These are phyloP conservation scores for Nemurella pictetii DNA, from an alignment of 2,888 invertebrate species.

Conservation along the genomic window DNA sequence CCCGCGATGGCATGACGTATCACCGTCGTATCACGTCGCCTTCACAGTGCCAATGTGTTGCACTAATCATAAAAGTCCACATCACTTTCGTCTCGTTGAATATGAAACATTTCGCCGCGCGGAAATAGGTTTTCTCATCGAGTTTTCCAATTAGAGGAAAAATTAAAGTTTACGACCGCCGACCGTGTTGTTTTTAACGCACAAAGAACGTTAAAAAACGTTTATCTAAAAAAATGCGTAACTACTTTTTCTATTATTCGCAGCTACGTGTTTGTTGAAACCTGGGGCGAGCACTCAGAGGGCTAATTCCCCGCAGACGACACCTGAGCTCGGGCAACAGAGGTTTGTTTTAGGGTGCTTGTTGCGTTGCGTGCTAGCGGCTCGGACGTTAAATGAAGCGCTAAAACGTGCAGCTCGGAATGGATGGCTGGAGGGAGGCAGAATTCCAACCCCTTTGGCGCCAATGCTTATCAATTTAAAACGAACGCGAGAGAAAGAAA, in stretches of 20 bases:
- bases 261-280: neutral
- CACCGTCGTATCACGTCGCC: neutral
- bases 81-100: neutral
- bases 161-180: conserved; percentile 4
- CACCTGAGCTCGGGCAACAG: neutral
- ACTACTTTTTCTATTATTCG: conserved; percentile 4
- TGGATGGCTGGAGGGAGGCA: neutral
- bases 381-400: neutral
- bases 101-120: neutral
- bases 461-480: neutral
- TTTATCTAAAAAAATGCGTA: neutral
- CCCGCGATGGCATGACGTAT: neutral
- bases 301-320: neutral
- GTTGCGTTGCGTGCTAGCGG: neutral
- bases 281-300: neutral
- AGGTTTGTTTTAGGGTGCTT: neutral
- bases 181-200: neutral
- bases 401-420: neutral
- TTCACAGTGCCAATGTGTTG: neutral
- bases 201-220: conserved; percentile 9
- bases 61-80: neutral
- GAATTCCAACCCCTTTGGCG: neutral
- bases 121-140: neutral
- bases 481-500: neutral
- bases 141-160: conserved; percentile 16